Evolutionary conservation across 2,113 vertebrate genomes (phyloP).

Genomic region (Zingel zingel): DNA sequence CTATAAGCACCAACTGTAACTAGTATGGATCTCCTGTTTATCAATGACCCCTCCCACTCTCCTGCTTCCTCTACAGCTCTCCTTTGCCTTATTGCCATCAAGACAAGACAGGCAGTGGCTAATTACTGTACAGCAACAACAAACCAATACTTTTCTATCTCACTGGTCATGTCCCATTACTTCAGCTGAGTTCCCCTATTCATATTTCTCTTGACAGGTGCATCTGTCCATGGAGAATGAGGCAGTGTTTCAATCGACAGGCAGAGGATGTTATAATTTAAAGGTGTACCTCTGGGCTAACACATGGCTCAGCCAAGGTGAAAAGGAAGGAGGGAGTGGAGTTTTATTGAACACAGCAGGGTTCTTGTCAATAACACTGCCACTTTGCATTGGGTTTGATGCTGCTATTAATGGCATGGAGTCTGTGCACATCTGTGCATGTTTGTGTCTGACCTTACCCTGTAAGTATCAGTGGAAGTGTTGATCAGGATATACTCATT

Average conservation of each 20-base stretch:
- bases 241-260: conserved; percentile 67
- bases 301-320: conserved; percentile 70
- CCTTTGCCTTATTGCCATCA: conserved; percentile 53
- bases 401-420: conserved; percentile 53
- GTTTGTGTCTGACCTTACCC: conserved; percentile 50
- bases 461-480: background rate
- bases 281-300: conserved; percentile 66
- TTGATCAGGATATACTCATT: conserved; percentile 24
- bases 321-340: conserved; percentile 65
- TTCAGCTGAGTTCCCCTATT: conserved; percentile 66
- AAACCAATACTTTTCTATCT: conserved; percentile 72
- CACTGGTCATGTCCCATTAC: conserved; percentile 80
- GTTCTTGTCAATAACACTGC: conserved; percentile 63
- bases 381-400: conserved; percentile 41
- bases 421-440: conserved; percentile 39
- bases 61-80: conserved; percentile 31
- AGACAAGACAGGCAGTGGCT: conserved; percentile 60
- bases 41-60: conserved; percentile 36
- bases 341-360: conserved; percentile 69
- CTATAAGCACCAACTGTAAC: conserved; percentile 38
- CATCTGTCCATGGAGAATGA: conserved; percentile 77
- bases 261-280: conserved; percentile 74
- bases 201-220: conserved; percentile 79
- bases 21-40: conserved; percentile 54
- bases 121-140: conserved; percentile 75